Conservation (phyloP, 2,797 vertebrate genomes). For the Euphonia xanthogaster region DNA sequence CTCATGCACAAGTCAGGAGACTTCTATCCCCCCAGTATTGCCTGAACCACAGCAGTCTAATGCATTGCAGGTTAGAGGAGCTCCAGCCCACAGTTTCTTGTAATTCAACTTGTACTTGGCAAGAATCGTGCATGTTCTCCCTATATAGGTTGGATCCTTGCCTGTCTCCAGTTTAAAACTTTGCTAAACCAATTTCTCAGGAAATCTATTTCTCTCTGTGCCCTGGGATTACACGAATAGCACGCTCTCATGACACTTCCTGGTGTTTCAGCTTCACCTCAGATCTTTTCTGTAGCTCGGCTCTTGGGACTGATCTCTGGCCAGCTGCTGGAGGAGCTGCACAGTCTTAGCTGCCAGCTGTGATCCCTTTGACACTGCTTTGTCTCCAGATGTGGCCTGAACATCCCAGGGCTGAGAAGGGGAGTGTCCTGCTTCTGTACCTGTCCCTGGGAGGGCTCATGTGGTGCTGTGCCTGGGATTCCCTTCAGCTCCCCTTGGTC, state of each 20-base stretch:
- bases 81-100: background rate
- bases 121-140: background rate
- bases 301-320: background rate
- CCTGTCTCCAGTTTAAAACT: background rate
- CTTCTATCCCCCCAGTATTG: background rate
- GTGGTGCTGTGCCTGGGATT: background rate
- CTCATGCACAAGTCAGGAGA: background rate
- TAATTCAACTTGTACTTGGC: conserved; percentile 4
- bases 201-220: background rate
- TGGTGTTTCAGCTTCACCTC: background rate
- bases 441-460: background rate
- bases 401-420: background rate
- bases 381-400: background rate
- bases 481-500: background rate
- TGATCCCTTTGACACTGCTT: background rate
- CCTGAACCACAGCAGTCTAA: background rate
- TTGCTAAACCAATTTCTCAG: background rate
- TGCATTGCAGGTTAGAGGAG: background rate
- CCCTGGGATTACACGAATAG: background rate
- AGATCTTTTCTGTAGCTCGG: background rate
- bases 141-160: background rate
- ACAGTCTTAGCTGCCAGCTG: background rate
- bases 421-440: background rate
- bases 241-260: background rate
- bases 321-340: background rate